Conservation (phyloP, 2,888 invertebrate species). For the Bembecia ichneumoniformis region DNA sequence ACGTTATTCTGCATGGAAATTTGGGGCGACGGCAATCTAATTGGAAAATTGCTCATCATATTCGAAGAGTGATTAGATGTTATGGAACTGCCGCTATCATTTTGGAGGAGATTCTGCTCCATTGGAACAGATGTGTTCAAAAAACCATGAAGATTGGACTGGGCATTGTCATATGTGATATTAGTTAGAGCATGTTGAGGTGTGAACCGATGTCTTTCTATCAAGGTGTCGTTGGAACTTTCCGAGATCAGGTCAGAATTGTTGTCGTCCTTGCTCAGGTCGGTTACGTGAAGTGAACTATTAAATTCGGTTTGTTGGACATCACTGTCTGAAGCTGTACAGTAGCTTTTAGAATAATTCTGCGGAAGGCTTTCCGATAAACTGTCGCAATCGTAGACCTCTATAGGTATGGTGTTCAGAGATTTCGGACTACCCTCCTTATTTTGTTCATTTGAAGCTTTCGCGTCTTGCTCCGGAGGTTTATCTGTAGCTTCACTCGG, state of each 20-base stretch:
- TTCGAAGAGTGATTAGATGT: slow-evolving; percentile 46
- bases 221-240: slow-evolving; percentile 41
- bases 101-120: slow-evolving; percentile 44
- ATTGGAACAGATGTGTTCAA: slow-evolving; percentile 44
- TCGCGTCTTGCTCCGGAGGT: slow-evolving; percentile 18
- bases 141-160: slow-evolving; percentile 45
- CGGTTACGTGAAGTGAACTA: slow-evolving; percentile 36
- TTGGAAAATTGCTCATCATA: slow-evolving; percentile 60
- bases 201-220: slow-evolving; percentile 45
- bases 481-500: slow-evolving; percentile 41
- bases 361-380: slow-evolving; percentile 46
- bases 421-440: slow-evolving; percentile 30
- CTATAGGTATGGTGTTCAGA: slow-evolving; percentile 51
- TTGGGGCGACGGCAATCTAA: slow-evolving; percentile 45
- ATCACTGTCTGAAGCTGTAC: slow-evolving; percentile 27
- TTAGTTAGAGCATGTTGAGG: slow-evolving; percentile 35
- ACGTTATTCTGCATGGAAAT: slow-evolving; percentile 48
- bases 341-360: slow-evolving; percentile 45
- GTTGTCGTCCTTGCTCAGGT: slow-evolving; percentile 54
- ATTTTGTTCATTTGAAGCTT: slow-evolving; percentile 23
- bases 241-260: slow-evolving; percentile 56
- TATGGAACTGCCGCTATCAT: slow-evolving; percentile 39
- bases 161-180: slow-evolving; percentile 35
- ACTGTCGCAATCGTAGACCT: slow-evolving; percentile 59
- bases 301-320: slow-evolving; percentile 31